Conservation (phyloP, 92 coral and sea anemone species). For the Parazoanthus darwini region DNA sequence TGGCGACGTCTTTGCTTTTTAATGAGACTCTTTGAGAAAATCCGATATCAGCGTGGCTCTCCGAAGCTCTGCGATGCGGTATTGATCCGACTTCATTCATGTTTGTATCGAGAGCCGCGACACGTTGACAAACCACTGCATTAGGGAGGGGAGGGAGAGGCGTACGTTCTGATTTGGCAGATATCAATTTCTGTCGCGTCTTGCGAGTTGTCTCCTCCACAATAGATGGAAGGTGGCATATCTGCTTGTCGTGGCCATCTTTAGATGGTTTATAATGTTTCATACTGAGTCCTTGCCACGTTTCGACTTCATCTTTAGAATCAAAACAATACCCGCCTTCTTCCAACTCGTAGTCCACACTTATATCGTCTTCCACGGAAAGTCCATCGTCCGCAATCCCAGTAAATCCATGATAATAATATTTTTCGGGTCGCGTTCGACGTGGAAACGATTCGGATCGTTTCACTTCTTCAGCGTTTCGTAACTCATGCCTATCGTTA, state of each 20-base stretch:
- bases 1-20: not conserved
- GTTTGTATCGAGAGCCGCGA: not conserved
- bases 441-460: slow-evolving; percentile 16
- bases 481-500: slow-evolving; percentile 52
- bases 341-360: not conserved
- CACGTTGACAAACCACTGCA: slow-evolving; percentile 23
- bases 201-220: slow-evolving; percentile 17
- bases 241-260: slow-evolving; percentile 17
- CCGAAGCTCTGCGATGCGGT: slow-evolving; percentile 21
- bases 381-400: not conserved
- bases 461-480: slow-evolving; percentile 25
- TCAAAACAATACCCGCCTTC: not conserved
- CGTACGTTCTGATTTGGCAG: slow-evolving; percentile 1
- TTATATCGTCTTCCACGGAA: not conserved
- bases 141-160: slow-evolving; percentile 39
- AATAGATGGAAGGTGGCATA: slow-evolving; percentile 34
- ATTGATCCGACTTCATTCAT: not conserved
- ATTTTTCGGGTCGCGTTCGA: slow-evolving; percentile 29
- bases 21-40: slow-evolving; percentile 12
- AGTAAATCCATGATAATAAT: not conserved
- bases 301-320: slow-evolving; percentile 16
- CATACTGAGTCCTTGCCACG: not conserved
- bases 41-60: slow-evolving; percentile 1
- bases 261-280: slow-evolving; percentile 4
- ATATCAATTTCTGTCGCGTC: slow-evolving; percentile 3